Evolutionary conservation across 1,140 invertebrate species (phyloP), one percentile per base, ranked within the genome.

Genomic region (Cheumatopsyche charites): DNA sequence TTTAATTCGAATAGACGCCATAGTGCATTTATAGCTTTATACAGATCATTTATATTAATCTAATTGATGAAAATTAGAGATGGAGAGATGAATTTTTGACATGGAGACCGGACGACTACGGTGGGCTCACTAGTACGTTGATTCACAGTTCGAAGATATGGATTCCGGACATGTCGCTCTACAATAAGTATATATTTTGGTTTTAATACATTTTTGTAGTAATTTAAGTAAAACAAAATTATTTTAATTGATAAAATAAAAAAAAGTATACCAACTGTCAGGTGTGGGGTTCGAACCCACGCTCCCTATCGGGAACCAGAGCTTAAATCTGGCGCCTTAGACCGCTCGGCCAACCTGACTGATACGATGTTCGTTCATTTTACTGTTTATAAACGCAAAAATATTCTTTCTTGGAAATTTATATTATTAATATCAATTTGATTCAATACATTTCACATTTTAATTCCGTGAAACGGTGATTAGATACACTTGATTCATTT

Each of bases 241-340:
- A 17, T 17, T 17, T 52, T 52, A 52, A 52, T 17, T 47, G 17
- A 72, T n/a, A 25, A 76, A 70, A 12, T 43, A 47, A 71, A 77
- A 77, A 79, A 76, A 26, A 67, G 19, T 61, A 71, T 4, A 36
- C 3, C 29, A 36, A 12, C 13, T 89, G 87, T 87, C 88, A 89
- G 87, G 86, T 89, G 88, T 89, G 88, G 87, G 88, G 88, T 89
- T 89, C 88, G 88, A 89, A 89, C 87, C 87, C 87, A 89, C 88
- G 88, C 87, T 88, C 87, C 87, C 87, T 82, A 78, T 84, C 82
- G 88, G 86, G 87, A 88, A 89, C 87, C 87, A 88, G 87, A 89
- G 86, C 88, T 89, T 89, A 89, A 89, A 88, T 89, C 87, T 89
- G 87, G 87, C 87, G 87, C 87, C 87, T 88, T 89, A 88, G 87